Percentiles rank a stretch among this genome's conserved stretches.
phyloP scores from a whole-genome alignment of 2,888 invertebrate genomes.

The Luffia ferchaultella region DNA sequence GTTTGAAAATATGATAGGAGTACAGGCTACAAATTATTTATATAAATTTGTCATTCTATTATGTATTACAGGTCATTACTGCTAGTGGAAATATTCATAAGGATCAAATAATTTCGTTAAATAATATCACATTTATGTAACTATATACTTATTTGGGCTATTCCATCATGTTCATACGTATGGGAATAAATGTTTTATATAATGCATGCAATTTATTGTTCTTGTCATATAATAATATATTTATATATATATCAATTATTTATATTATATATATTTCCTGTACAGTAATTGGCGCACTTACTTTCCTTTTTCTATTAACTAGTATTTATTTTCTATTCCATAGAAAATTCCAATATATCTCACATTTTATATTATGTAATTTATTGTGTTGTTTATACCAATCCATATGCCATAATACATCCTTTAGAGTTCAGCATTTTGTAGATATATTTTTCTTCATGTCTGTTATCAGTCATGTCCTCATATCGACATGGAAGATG shows the following conservation, averaged over 20 bases:
- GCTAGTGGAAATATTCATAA: not conserved
- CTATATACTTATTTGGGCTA: not conserved
- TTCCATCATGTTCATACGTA: no score
- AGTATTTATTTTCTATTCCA: not conserved
- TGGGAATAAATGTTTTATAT: no score
- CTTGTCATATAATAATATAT: not conserved
- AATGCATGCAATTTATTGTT: no score
- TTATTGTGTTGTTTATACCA: constrained; percentile 14
- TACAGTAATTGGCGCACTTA: no score
- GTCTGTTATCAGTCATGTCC: not conserved
- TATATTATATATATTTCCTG: not conserved
- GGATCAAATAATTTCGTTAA: no score
- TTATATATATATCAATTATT: not conserved
- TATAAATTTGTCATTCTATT: not conserved
- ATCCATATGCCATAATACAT: no score
- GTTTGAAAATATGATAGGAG: not conserved
- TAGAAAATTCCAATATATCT: constrained; percentile 4
- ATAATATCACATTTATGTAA: not conserved
- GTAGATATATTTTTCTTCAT: not conserved
- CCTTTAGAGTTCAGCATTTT: not conserved
- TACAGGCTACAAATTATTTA: not conserved
- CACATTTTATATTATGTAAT: not conserved
- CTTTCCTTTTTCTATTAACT: not conserved
- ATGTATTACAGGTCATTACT: not conserved
- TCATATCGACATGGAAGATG: not conserved